Percentiles rank a stretch among this genome's conserved stretches.
Evolutionary conservation across 2,797 vertebrate genomes (phyloP).

Genomic region (Pelodytes ibericus): DNA sequence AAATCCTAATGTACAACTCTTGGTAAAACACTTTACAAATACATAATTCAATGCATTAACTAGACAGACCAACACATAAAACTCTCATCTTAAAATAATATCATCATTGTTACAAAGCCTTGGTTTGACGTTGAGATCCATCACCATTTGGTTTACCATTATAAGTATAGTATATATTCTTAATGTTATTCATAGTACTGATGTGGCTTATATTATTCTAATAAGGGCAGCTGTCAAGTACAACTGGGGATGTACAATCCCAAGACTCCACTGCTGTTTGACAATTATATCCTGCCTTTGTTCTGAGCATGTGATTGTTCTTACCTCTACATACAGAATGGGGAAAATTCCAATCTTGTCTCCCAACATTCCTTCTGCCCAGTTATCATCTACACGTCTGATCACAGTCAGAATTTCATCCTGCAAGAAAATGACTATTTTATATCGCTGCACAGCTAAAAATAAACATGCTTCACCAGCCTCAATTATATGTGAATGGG

Average conservation of each 20-base stretch:
- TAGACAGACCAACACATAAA: not conserved
- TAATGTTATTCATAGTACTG: not conserved
- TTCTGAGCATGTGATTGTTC: slow-evolving; percentile 41
- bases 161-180: not conserved
- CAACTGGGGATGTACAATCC: not conserved
- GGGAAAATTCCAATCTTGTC: slow-evolving; percentile 99
- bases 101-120: not conserved
- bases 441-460: not conserved
- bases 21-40: no score
- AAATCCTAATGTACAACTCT: no score
- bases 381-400: slow-evolving; percentile 97
- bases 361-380: slow-evolving; percentile 98
- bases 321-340: slow-evolving; percentile 97
- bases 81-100: not conserved
- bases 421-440: slow-evolving; percentile 65
- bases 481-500: not conserved
- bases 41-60: no score
- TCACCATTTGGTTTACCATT: not conserved
- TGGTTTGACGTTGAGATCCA: not conserved
- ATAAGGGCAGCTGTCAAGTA: not conserved
- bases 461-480: not conserved
- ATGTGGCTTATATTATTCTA: not conserved
- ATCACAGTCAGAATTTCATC: slow-evolving; percentile 97
- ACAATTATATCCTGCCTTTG: not conserved
- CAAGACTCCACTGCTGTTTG: no score